Conservation (phyloP, 2,888 invertebrate genomes). For the Halictus ligatus region DNA sequence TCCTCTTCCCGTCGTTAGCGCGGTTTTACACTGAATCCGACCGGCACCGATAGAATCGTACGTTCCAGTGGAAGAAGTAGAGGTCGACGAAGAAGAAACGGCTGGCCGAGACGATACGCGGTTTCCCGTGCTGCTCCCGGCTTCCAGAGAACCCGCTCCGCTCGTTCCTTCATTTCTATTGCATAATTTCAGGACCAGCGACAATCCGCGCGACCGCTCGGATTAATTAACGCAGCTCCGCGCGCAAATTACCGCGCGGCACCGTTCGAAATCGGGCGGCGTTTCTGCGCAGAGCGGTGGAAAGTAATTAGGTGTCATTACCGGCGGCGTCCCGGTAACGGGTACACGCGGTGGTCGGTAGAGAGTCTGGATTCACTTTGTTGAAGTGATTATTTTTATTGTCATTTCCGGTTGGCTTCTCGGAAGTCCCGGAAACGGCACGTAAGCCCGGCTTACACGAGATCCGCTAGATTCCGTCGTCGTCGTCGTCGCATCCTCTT, state of each 20-base stretch:
- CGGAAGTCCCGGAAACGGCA: constrained; percentile 79
- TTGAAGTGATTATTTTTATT: constrained; percentile 83
- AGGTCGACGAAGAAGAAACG: not conserved
- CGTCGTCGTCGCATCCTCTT: constrained; percentile 59
- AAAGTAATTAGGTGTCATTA: constrained; percentile 84
- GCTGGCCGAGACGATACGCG: not conserved
- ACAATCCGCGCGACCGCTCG: constrained; percentile 20
- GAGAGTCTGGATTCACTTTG: constrained; percentile 81
- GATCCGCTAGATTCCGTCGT: constrained; percentile 41
- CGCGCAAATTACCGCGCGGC: constrained; percentile 66
- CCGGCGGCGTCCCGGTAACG: constrained; percentile 67
- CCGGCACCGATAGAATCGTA: constrained; percentile 22
- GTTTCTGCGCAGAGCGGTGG: constrained; percentile 80
- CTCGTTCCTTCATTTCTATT: not conserved
- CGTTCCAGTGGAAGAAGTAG: constrained; percentile 14
- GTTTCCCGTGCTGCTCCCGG: not conserved
- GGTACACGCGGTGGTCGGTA: constrained; percentile 48
- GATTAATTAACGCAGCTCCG: constrained; percentile 70
- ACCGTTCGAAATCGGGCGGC: constrained; percentile 75
- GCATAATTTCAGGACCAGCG: constrained; percentile 21
- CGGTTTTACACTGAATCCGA: constrained; percentile 44
- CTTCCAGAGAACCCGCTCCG: not conserved
- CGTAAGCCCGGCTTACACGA: constrained; percentile 63
- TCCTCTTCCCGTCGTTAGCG: constrained; percentile 77
- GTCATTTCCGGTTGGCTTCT: constrained; percentile 83